A percentile compares a stretch with the other conserved stretches of the same genome.
These are phyloP conservation scores for Lordiphosa stackelbergi DNA, from an alignment of 1,140 invertebrate genomes.

Conservation along the genomic window DNA sequence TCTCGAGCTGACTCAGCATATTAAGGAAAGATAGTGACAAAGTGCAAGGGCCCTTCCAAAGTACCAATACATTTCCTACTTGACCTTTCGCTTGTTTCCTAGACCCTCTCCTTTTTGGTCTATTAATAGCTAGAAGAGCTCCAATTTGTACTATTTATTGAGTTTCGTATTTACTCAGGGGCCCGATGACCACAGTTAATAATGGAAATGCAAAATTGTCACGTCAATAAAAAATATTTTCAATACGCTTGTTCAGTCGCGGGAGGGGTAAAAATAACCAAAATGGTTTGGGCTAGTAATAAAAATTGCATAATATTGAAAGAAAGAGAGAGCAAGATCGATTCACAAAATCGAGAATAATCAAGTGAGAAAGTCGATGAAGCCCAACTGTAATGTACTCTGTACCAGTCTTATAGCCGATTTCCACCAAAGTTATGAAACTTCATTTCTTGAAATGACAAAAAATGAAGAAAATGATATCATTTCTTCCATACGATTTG, in stretches of 20 bases:
- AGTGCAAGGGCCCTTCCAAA: conserved; percentile 4
- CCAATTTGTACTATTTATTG: neutral
- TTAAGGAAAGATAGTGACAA: neutral
- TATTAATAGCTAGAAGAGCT: neutral
- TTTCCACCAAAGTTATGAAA: too few species aligned
- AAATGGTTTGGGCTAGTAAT: conserved; percentile 14
- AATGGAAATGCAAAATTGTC: conserved; percentile 51
- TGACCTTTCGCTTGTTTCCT: neutral
- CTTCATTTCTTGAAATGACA: too few species aligned
- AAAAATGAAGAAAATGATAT: too few species aligned
- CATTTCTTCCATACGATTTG: too few species aligned
- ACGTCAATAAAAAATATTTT: conserved; percentile 49
- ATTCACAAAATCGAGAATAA: neutral
- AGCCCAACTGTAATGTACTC: too few species aligned
- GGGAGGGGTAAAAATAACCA: conserved; percentile 15
- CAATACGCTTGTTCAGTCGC: conserved; percentile 2
- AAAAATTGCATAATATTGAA: conserved; percentile 39
- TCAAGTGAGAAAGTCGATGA: too few species aligned
- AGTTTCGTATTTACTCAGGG: neutral
- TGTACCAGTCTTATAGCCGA: too few species aligned
- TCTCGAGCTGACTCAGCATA: conserved; percentile 24
- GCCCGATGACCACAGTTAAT: conserved; percentile 3
- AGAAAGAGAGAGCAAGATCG: neutral
- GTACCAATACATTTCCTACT: neutral
- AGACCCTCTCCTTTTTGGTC: neutral